These are phyloP conservation scores for Ephydatia muelleri DNA, from an alignment of 37 sponge, comb jelly and placozoan species.

Conservation along the genomic window DNA sequence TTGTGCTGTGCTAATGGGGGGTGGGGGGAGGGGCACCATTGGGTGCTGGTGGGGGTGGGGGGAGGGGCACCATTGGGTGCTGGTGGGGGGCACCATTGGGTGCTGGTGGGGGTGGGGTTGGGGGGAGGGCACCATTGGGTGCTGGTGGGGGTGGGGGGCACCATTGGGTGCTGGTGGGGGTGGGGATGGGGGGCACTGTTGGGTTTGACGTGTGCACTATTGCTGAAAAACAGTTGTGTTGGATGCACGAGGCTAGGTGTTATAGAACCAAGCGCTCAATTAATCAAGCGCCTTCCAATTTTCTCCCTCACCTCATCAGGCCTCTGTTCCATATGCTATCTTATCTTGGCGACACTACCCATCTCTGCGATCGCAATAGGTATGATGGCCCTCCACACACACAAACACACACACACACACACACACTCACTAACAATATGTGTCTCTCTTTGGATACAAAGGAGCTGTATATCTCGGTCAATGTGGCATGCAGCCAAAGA, in stretches of 20 bases:
- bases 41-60: not conserved
- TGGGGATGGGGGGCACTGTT: not conserved
- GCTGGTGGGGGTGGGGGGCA: too few relatives aligned
- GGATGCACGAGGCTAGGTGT: too few relatives aligned
- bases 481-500: conserved; percentile 15
- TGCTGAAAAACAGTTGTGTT: too few relatives aligned
- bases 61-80: too few relatives aligned
- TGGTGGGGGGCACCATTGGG: too few relatives aligned
- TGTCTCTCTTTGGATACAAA: conserved; percentile 8
- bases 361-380: conserved; percentile 55
- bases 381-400: conserved; percentile 1
- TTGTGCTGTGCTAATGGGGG: not conserved
- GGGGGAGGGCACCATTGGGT: too few relatives aligned
- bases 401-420: conserved; percentile 7
- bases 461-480: conserved; percentile 45
- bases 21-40: too few relatives aligned
- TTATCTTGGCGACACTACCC: conserved; percentile 55
- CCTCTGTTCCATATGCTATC: conserved; percentile 34
- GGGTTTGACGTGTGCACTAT: too few relatives aligned
- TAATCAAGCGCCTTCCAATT: not conserved
- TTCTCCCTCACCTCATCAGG: conserved; percentile 20
- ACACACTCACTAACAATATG: not conserved
- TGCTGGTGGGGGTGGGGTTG: too few relatives aligned
- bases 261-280: not conserved
- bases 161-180: too few relatives aligned